Conservation (phyloP, 2,797 vertebrate genomes). For the Propithecus deckenii region DNA sequence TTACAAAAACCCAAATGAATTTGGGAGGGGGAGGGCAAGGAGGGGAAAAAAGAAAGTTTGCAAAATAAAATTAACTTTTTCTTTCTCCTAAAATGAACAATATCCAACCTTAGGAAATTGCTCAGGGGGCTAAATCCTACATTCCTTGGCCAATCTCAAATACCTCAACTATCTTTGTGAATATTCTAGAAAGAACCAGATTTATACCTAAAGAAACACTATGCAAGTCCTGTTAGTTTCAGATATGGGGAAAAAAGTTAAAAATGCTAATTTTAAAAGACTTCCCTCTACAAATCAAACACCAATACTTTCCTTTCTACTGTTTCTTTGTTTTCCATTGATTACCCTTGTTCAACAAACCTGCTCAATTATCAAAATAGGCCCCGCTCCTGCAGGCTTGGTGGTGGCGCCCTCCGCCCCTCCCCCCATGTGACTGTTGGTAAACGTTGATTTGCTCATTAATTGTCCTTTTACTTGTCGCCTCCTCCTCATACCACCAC, state of each 20-base stretch:
- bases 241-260: neutral
- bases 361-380: neutral
- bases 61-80: slow-evolving; percentile 10
- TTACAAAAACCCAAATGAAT: slow-evolving; percentile 23
- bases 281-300: neutral
- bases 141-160: neutral
- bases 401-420: too few species aligned
- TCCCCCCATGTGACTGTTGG: too few species aligned
- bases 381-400: neutral
- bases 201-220: neutral
- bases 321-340: neutral
- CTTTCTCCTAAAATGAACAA: neutral
- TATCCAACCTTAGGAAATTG: neutral
- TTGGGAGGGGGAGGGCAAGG: neutral
- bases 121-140: neutral
- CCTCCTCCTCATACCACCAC: neutral
- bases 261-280: neutral
- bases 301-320: too few species aligned
- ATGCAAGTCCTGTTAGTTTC: neutral
- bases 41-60: neutral
- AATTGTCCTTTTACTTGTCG: neutral
- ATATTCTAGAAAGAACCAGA: neutral
- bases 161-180: neutral
- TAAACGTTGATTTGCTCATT: neutral
- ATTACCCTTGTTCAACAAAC: neutral